phyloP scores from a whole-genome alignment of 2,888 invertebrate species.

The Calameuta pallipes region DNA sequence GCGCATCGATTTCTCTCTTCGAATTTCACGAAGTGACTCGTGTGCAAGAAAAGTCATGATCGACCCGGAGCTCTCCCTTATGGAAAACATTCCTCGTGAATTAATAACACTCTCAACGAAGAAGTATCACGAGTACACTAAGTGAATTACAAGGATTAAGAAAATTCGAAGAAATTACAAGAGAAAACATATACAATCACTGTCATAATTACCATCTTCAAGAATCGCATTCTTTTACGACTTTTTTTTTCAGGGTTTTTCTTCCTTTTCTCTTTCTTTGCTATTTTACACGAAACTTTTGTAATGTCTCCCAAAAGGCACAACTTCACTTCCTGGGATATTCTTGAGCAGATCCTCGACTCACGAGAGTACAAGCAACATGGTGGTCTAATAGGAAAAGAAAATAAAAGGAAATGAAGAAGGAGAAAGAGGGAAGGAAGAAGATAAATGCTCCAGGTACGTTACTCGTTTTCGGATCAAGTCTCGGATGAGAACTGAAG shows the following conservation, averaged over 20 bases:
- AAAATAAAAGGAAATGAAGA: background rate
- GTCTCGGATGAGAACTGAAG: slow-evolving; percentile 56
- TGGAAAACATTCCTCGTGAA: background rate
- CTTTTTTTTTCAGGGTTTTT: too few species aligned
- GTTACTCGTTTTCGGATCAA: slow-evolving; percentile 35
- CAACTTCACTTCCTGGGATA: background rate
- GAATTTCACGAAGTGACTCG: background rate
- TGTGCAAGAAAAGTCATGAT: background rate
- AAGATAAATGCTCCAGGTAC: background rate
- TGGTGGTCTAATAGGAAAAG: background rate
- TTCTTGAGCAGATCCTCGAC: background rate
- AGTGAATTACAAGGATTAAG: background rate
- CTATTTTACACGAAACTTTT: background rate
- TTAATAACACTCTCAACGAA: background rate
- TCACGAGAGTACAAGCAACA: background rate
- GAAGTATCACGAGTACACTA: background rate
- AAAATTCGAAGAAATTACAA: background rate
- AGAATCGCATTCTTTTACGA: background rate
- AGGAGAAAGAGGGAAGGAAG: background rate
- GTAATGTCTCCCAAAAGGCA: background rate
- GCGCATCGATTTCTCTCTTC: background rate
- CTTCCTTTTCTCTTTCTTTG: background rate
- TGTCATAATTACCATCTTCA: background rate
- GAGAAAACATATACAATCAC: background rate
- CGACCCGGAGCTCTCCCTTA: background rate